Evolutionary conservation across 35 echinoderm and acorn worm species (phyloP), one percentile per base, ranked within the genome.

Genomic region (Lytechinus pictus): DNA sequence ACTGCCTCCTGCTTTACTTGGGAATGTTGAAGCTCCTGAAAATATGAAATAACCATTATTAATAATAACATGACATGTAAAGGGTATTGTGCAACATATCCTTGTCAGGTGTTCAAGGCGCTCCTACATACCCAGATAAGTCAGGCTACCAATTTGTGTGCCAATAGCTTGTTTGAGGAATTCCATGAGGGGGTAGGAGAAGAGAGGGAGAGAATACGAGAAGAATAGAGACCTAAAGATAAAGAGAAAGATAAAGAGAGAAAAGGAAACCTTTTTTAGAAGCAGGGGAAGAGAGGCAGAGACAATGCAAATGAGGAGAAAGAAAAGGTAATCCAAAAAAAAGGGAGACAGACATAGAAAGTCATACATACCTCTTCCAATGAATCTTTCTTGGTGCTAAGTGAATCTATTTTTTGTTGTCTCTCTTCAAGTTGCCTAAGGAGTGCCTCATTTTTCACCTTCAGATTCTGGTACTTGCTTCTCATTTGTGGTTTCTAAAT

Each of bases 1-100:
- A 99, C 97, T 6, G 98, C 98, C 56, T 99, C 98, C 79, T 99
- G 98, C 91, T 99, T 99, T 11, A 99, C 96, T 66, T 97, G 98
- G 8, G 96, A 99, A 87, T 96, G 97, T 28, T 91, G 95, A 61
- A 99, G 86, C 57, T 99, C 98, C 98, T 99, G 27, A 6, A 27
- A 13, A 89, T 51, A 94, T 5, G 6, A 53, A 93, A 92, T 19
- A 95, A 89, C 24, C 13, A 89, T 89, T 0, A 57, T 95, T 2
- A 58, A 54, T 27, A 21, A 57, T 58, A 60, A 14, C 16, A 94
- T 4, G 14, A 19, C 33, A 44, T 44, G 33, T 44, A 2, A 44
- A 44, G 33, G 33, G 21, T n/a, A 11, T n/a, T n/a, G n/a, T n/a
- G n/a, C n/a, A n/a, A n/a, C 56, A 11, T 58, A 58, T 58, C 9